Evolutionary conservation across 2,797 vertebrate species (phyloP), one percentile per base, ranked within the genome.

Genomic region (Bufotes viridis): DNA sequence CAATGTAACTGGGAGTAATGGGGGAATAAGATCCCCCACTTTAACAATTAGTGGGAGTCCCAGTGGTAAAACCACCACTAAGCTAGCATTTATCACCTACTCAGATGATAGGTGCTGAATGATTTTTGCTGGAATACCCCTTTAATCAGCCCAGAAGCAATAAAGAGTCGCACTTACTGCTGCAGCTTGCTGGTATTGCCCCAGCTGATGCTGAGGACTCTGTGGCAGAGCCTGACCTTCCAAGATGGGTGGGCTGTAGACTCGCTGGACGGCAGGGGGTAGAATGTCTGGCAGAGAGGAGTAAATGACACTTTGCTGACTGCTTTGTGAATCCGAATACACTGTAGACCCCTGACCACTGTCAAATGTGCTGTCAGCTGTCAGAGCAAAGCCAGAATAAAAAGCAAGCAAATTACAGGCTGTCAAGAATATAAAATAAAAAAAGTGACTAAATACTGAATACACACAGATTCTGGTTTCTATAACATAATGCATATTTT

Each of bases 331-430:
- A 93, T 99, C 98, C 0, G 97, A 98, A 91, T 98, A 99, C 83
- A 98, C 97, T 0, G 97, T 97, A 51, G 98, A 99, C 89, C 98
- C 97, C 93, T 98, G 96, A 90, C 98, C 98, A 26, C 98, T 99
- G 95, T 99, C 98, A 60, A 97, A 96, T 0, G 97, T 98, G 95
- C 97, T 91, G 93, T 97, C 97, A 78, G 97, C 98, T 99, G 94
- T 26, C 93, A 91, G 85, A 67, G 83, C 57, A 57, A 79, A 79
- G 26, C 51, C 51, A 79, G 51, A 55, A 26, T 58, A 20, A 69
- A 67, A 65, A 29, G 17, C 6, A 22, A 60, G 60, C 14, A 53
- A 72, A 72, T 58, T 81, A 81, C 26, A 61, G 42, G 51, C 76
- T 24, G n/a, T 57, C 49, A 53, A 78, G 9, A 26, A 53, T 24